Evolutionary conservation across 2,888 invertebrate genomes (phyloP).

Genomic region (Drosophila borealis): DNA sequence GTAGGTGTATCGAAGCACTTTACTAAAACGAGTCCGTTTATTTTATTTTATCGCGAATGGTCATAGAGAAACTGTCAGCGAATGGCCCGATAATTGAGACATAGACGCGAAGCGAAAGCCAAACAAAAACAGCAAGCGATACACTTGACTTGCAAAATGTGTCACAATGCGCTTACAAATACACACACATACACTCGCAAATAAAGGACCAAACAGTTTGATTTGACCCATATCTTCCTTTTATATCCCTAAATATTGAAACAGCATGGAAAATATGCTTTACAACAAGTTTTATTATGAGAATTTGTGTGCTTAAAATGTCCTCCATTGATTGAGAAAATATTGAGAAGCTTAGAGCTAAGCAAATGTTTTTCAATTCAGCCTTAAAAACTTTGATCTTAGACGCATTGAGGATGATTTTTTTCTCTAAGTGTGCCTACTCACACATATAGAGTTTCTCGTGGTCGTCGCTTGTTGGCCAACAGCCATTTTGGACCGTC

Average conservation of each 20-base stretch:
- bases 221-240: too few species aligned
- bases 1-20: background rate
- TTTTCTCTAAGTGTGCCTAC: background rate
- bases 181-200: conserved; percentile 1
- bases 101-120: conserved; percentile 13
- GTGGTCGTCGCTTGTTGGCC: conserved; percentile 43
- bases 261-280: too few species aligned
- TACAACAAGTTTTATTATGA: too few species aligned
- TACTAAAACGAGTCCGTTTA: conserved; percentile 6
- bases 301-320: too few species aligned
- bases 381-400: too few species aligned
- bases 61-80: conserved; percentile 37
- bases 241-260: too few species aligned
- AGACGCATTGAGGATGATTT: too few species aligned
- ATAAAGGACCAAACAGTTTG: too few species aligned
- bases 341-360: too few species aligned
- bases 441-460: conserved; percentile 13
- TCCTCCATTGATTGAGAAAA: too few species aligned
- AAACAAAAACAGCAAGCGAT: conserved; percentile 22
- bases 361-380: too few species aligned
- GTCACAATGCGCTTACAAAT: conserved; percentile 18
- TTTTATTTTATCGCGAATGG: conserved; percentile 27
- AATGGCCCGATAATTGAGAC: conserved; percentile 48
- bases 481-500: conserved; percentile 45
- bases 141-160: conserved; percentile 44